Conservation (phyloP, 1,140 invertebrate species). For the Macrostomum lignano region DNA sequence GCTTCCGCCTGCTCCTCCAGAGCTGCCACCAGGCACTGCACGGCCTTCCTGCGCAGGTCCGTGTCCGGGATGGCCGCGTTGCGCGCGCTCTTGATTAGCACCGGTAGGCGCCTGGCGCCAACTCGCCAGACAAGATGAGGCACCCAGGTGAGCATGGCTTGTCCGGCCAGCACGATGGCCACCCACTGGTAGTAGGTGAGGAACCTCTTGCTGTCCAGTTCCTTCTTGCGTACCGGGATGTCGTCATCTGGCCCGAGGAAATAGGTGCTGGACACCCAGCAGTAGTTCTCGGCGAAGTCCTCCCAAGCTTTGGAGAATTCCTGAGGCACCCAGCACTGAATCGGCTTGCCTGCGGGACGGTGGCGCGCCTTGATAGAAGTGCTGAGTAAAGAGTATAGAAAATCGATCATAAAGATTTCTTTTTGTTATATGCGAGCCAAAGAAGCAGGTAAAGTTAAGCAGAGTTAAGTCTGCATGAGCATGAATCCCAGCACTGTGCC, state of each 20-base stretch:
- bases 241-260: neutral
- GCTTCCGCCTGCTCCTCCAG: neutral
- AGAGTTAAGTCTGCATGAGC: too few species aligned
- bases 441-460: too few species aligned
- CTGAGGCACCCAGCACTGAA: constrained; percentile 11
- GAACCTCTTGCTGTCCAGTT: neutral
- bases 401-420: too few species aligned
- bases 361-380: neutral
- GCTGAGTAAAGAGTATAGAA: too few species aligned
- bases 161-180: neutral
- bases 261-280: constrained; percentile 7
- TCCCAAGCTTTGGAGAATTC: constrained; percentile 10
- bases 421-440: too few species aligned
- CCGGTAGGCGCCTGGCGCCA: constrained; percentile 1
- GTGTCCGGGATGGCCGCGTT: neutral
- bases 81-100: neutral
- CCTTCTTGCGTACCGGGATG: neutral
- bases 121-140: constrained; percentile 1
- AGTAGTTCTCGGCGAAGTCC: constrained; percentile 9
- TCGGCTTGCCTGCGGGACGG: constrained; percentile 8
- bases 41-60: constrained; percentile 1
- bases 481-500: too few species aligned
- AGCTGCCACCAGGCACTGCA: neutral
- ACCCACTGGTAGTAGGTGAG: constrained; percentile 7
- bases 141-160: neutral